Evolutionary conservation across 2,797 vertebrate genomes (phyloP), one percentile per base, ranked within the genome.

Genomic region (Capromys pilorides): DNA sequence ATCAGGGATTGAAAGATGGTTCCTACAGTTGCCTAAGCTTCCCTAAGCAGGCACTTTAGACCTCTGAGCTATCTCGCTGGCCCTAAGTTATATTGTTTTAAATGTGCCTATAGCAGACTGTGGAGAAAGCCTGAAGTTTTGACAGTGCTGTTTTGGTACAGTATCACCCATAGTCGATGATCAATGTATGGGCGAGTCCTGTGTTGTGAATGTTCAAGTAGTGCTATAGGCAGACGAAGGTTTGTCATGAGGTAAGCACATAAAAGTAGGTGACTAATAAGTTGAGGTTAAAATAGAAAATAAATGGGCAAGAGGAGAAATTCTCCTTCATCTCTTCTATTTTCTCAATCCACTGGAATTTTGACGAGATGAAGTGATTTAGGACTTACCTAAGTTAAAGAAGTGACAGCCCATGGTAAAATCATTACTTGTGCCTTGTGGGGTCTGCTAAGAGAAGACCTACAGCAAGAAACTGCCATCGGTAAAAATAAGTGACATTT

Each of bases 231-330:
- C 31, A 82, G 16, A 18, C 26, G 26, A 41, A 86, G 6, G 36
- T 62, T 33, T 87, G 9, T 39, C 4, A 79, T 13, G 33, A 85
- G 22, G 12, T 71, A 13, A 41, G 14, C 14, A 83, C 0, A 75
- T 7, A 78, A 0, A 75, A 21, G 36, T 54, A 16, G 22, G 8
- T 66, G 14, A 45, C 12, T 28, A 26, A 81, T 75, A 19, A 57
- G n/a, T 67, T 80, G 21, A 73, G 11, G 78, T 71, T 54, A 69
- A 85, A 73, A 81, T 73, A 57, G 39, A 92, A 95, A 86, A 18
- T 45, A 45, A 45, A 13, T 22, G 69, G 5, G 8, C 6, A 0
- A 87, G 0, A 51, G 7, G 41, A 90, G 18, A 75, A 51, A 57
- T n/a, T 61, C n/a, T 36, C 18, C 11, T 79, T 18, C 2, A 75